A percentile compares a stretch with the other conserved stretches of the same genome.
These are phyloP conservation scores for Neolamprologus modestus DNA, from an alignment of 2,113 vertebrate species.

Conservation along the genomic window DNA sequence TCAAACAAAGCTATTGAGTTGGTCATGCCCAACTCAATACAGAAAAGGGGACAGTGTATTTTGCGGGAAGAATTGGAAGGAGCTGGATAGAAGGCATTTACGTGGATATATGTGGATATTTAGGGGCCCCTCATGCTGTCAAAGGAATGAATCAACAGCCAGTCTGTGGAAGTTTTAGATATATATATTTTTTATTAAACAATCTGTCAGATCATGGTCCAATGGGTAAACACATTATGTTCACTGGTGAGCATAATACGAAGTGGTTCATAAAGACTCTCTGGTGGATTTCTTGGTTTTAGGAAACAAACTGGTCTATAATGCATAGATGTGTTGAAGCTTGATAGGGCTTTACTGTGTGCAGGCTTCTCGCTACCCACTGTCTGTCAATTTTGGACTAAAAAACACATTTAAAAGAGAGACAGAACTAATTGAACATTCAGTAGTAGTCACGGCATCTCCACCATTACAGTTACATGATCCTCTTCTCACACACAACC, in stretches of 20 bases:
- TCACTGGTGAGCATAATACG: not conserved
- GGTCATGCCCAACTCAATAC: not conserved
- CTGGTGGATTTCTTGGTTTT: not conserved
- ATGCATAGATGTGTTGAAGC: not conserved
- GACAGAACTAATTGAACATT: slow-evolving; percentile 3
- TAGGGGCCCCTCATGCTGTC: not conserved
- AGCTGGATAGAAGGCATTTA: not conserved
- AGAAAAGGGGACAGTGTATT: not conserved
- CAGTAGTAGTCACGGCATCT: not conserved
- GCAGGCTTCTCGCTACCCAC: not conserved
- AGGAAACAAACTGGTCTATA: not conserved
- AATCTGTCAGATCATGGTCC: not conserved
- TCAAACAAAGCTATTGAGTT: not conserved
- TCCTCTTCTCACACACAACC: not conserved
- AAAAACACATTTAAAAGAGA: not conserved
- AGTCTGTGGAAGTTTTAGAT: not conserved
- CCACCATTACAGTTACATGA: not conserved
- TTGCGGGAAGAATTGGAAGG: not conserved
- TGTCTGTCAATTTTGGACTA: not conserved
- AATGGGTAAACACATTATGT: not conserved
- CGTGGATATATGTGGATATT: not conserved
- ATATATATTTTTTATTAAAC: fast-evolving
- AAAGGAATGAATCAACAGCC: not conserved
- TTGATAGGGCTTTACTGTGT: not conserved
- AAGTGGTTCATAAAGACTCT: not conserved